Percentiles rank a stretch among this genome's conserved stretches.
Conservation (phyloP, 1,140 invertebrate genomes). For the Drosophila melanica region DNA sequence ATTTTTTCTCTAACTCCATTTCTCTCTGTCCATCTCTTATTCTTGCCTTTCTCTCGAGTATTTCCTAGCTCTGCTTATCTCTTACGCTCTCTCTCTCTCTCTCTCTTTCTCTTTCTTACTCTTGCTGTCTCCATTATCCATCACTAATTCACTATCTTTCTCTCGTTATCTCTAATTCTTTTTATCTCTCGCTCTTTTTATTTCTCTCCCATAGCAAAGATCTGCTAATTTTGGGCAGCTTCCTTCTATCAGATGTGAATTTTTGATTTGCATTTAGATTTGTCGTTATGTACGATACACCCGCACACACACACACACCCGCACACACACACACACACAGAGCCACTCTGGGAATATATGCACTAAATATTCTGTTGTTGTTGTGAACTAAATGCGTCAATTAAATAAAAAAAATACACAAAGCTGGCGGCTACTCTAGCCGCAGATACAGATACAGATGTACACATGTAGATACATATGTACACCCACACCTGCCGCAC, state of each 20-base stretch:
- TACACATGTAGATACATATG: slow-evolving; percentile 18
- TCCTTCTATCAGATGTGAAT: slow-evolving; percentile 22
- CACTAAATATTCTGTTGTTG: slow-evolving; percentile 44
- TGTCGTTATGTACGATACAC: background rate
- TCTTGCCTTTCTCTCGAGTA: background rate
- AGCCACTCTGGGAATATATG: slow-evolving; percentile 53
- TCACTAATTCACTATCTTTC: background rate
- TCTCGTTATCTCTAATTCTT: background rate
- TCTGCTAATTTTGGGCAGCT: slow-evolving; percentile 20
- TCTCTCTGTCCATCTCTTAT: background rate
- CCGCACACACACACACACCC: background rate
- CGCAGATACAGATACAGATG: slow-evolving; percentile 13
- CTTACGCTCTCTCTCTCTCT: background rate
- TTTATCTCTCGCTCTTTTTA: background rate
- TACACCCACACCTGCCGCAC: slow-evolving; percentile 43
- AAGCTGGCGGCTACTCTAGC: slow-evolving; percentile 21
- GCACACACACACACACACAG: background rate
- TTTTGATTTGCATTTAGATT: slow-evolving; percentile 35
- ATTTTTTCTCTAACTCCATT: background rate
- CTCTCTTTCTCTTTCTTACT: background rate
- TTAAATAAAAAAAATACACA: slow-evolving; percentile 62
- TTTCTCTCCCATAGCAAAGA: no score
- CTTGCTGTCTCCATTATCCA: no score
- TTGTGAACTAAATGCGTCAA: slow-evolving; percentile 74
- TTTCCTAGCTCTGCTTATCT: background rate